phyloP scores from a whole-genome alignment of 2,797 vertebrate genomes.

The Chlorospingus semifuscus region DNA sequence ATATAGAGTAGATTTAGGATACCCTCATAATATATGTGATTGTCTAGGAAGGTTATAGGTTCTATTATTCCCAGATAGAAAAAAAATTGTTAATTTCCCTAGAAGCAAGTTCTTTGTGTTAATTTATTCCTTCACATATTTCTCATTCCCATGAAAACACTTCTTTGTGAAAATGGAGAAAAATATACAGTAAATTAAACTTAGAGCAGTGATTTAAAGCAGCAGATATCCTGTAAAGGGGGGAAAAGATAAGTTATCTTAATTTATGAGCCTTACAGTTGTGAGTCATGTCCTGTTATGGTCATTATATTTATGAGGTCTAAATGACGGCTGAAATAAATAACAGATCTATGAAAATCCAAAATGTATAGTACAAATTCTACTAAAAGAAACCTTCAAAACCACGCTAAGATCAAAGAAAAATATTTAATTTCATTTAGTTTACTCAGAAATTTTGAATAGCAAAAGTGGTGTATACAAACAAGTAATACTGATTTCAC shows the following conservation, averaged over 20 bases:
- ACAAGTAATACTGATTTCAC: background rate
- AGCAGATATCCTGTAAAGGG: background rate
- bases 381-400: background rate
- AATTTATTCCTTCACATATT: slow-evolving; percentile 46
- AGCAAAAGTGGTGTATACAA: background rate
- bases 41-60: background rate
- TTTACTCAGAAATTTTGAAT: background rate
- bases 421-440: background rate
- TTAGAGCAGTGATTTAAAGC: background rate
- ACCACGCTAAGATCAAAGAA: background rate
- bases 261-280: slow-evolving; percentile 31
- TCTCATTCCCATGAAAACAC: background rate
- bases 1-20: background rate
- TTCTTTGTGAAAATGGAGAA: background rate
- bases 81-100: background rate
- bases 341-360: background rate
- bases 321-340: slow-evolving; percentile 38
- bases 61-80: background rate
- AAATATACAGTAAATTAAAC: slow-evolving; percentile 8
- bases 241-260: background rate
- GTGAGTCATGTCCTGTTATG: slow-evolving; percentile 22
- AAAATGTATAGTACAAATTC: background rate
- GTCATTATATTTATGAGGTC: slow-evolving; percentile 22
- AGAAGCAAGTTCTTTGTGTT: background rate
- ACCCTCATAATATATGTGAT: background rate